Percentiles rank a stretch among this genome's conserved stretches.
phyloP scores from a whole-genome alignment of 2,113 vertebrate species.

The Macheiramphus alcinus region DNA sequence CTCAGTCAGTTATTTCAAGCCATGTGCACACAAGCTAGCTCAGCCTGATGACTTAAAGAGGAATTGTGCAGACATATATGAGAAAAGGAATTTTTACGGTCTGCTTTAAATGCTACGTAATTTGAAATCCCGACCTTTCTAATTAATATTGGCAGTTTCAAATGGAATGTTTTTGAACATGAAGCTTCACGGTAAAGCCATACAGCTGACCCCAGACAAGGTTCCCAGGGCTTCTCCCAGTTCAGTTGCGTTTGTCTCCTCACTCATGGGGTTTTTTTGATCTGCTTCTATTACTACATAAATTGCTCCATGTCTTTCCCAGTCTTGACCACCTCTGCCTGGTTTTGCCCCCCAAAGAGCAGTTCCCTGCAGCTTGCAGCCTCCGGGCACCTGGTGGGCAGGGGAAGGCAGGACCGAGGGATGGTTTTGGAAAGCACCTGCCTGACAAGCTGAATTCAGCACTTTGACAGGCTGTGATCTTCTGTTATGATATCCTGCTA shows the following conservation, averaged over 20 bases:
- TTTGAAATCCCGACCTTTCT: not conserved
- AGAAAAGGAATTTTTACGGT: not conserved
- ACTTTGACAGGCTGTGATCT: not conserved
- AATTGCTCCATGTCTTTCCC: not conserved
- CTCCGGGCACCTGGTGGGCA: not conserved
- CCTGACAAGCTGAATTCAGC: not conserved
- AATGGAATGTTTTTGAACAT: not conserved
- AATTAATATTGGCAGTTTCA: not conserved
- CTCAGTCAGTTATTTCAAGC: not conserved
- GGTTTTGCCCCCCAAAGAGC: not conserved
- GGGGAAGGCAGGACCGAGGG: not conserved
- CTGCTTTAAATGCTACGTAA: not conserved
- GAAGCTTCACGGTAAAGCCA: not conserved
- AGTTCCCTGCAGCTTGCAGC: not conserved
- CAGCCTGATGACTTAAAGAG: not conserved
- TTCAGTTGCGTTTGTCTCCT: not conserved
- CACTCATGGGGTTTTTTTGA: fast-evolving
- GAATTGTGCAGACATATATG: not conserved
- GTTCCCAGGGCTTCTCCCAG: not conserved
- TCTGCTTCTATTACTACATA: not conserved
- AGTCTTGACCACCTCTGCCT: not conserved
- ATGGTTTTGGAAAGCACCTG: not conserved
- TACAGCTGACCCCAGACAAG: no score
- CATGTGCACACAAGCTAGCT: not conserved
- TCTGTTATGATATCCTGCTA: not conserved